phyloP scores from a whole-genome alignment of 2,888 invertebrate species.

The Hypomecis punctinalis region DNA sequence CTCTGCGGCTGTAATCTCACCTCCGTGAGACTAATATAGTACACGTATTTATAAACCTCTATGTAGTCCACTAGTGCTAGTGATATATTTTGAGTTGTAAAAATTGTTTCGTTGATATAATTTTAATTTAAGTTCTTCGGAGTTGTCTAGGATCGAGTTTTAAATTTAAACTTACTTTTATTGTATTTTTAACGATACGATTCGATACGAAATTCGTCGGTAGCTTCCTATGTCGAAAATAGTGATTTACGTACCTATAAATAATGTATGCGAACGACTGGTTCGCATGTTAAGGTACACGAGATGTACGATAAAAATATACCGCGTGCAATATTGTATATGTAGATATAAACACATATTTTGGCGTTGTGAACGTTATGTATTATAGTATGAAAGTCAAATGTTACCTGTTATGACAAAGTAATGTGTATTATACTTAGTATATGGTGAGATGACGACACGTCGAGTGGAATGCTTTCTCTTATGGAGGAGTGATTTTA shows the following conservation, averaged over 20 bases:
- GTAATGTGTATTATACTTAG: slow-evolving; percentile 78
- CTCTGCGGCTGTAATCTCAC: slow-evolving; percentile 80
- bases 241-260: slow-evolving; percentile 59
- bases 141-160: slow-evolving; percentile 60
- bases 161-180: slow-evolving; percentile 49
- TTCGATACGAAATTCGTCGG: slow-evolving; percentile 69
- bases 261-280: slow-evolving; percentile 57
- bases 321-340: slow-evolving; percentile 85
- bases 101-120: slow-evolving; percentile 66
- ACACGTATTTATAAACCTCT: slow-evolving; percentile 72
- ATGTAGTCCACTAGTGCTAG: slow-evolving; percentile 78
- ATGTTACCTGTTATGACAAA: slow-evolving; percentile 85
- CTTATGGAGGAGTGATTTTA: slow-evolving; percentile 66
- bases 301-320: slow-evolving; percentile 76
- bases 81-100: slow-evolving; percentile 74
- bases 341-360: slow-evolving; percentile 69
- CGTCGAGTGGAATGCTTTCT: slow-evolving; percentile 64
- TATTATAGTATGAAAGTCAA: slow-evolving; percentile 83
- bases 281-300: slow-evolving; percentile 70
- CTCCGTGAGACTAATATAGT: slow-evolving; percentile 69
- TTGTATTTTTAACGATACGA: slow-evolving; percentile 64
- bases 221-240: slow-evolving; percentile 74
- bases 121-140: slow-evolving; percentile 63
- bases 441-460: slow-evolving; percentile 64
- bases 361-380: slow-evolving; percentile 85